Base-by-base conservation (phyloP, 2,888 invertebrate species). In the Melieria picta region DNA sequence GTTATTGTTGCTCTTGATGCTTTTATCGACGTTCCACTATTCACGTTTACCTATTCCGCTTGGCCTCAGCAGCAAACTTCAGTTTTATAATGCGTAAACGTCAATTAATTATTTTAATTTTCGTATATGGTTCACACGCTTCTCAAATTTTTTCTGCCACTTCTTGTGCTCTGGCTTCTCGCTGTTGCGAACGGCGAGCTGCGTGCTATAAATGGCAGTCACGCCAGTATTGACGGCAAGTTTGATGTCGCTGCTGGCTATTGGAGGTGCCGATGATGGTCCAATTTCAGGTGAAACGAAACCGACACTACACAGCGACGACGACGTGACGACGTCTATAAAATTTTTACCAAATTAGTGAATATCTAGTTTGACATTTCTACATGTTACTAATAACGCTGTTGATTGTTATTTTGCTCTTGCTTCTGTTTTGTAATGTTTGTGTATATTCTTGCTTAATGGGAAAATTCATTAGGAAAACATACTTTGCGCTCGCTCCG, bases 291-390 rank as follows among this genome's bases (percentile, higher is more conserved):
- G 11, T n/a, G 52, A 52, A n/a, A 52, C 52, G 13, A 52, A 6
- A 52, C 11, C 4, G 11, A 13, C n/a, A 52, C 52, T 52, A 52
- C 13, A 13, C n/a, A 11, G 52, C 11, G 52, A 52, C 52, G 52
- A 52, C 52, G 52, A 52, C 52, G 52, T 52, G 52, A 52, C 52
- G 52, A 52, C 52, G 50, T 69, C 71, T 67, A 68, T 57, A 45
- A 71, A 68, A 72, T 72, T 68, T 58, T 71, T 72, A 72, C 67
- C 72, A 72, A 72, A 72, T 72, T 72, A 72, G 67, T 68, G 64
- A 67, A 72, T 63, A 68, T 72, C 67, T 67, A 13, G 58, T 66
- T 71, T 66, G 30, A 30, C 30, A 30, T 30, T 30, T 30, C 30
- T 30, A 30, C 30, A 30, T 30, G 30, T 30, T 30, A 30, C 30